Evolutionary conservation across 2,113 vertebrate genomes (phyloP).

Genomic region (Columba janthina): DNA sequence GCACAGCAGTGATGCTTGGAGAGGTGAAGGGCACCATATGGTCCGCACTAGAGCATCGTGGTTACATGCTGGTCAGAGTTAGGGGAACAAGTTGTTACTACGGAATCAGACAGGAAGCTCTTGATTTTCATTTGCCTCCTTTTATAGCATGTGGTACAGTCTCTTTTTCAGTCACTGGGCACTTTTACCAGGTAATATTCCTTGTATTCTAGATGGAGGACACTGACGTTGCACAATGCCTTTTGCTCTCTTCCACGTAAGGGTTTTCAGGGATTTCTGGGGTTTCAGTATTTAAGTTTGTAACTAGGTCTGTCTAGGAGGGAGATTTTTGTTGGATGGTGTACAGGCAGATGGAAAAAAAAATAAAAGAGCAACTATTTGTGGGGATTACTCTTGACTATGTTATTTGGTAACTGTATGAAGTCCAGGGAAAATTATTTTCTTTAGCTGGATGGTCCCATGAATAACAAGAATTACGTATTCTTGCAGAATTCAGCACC

Average conservation of each 20-base stretch:
- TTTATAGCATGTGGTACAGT: not conserved
- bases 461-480: not conserved
- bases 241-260: not conserved
- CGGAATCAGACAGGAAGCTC: not conserved
- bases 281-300: not conserved
- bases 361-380: not conserved
- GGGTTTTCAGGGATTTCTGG: not conserved
- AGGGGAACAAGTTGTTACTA: not conserved
- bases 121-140: not conserved
- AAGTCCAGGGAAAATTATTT: not conserved
- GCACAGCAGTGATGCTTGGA: fast-evolving
- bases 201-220: not conserved
- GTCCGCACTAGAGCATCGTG: not conserved
- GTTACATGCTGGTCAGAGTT: not conserved
- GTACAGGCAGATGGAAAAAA: not conserved
- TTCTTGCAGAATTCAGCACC: not conserved
- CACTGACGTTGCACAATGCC: not conserved
- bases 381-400: not conserved
- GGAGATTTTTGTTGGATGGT: not conserved
- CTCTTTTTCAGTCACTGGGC: not conserved
- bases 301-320: not conserved
- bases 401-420: not conserved
- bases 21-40: not conserved
- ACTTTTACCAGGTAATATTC: not conserved
- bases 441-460: not conserved